Evolutionary conservation across 92 coral and sea anemone genomes (phyloP).

Genomic region (Pocillopora meandrina): DNA sequence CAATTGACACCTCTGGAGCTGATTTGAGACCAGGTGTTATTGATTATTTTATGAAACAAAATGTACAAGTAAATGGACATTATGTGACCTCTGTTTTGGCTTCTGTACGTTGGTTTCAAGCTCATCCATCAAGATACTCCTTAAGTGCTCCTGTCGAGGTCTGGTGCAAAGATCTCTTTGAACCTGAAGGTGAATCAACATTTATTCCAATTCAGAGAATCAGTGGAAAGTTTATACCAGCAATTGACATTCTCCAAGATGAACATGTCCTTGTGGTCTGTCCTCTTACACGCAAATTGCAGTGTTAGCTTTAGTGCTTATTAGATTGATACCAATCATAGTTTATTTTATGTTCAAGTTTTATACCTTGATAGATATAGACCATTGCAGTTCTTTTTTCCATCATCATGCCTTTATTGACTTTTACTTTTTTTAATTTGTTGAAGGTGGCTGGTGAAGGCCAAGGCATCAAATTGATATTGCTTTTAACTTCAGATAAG

Average conservation of each 20-base stretch:
- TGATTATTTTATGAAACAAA: constrained; percentile 57
- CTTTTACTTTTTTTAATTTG: no score
- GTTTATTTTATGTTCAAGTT: no score
- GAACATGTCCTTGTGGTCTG: constrained; percentile 52
- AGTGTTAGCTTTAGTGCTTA: constrained; percentile 7
- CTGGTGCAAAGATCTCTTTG: constrained; percentile 66
- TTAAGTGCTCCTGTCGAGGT: constrained; percentile 61
- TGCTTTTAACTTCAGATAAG: no score
- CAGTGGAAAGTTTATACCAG: constrained; percentile 49
- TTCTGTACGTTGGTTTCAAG: constrained; percentile 57
- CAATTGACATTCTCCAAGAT: constrained; percentile 33
- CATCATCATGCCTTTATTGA: no score
- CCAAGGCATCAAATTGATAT: no score
- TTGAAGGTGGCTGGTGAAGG: no score
- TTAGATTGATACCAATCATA: no score
- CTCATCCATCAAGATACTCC: constrained; percentile 36
- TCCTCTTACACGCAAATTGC: constrained; percentile 54
- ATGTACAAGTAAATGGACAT: constrained; percentile 38
- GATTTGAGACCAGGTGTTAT: constrained; percentile 73
- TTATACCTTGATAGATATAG: no score
- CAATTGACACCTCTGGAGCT: constrained; percentile 42
- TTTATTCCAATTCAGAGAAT: constrained; percentile 70
- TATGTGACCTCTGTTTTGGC: constrained; percentile 54
- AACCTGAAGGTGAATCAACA: constrained; percentile 63
- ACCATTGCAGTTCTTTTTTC: no score